Percentiles rank a stretch among this genome's conserved stretches.
Evolutionary conservation across 2,888 invertebrate species (phyloP).

Genomic region (Tetranychus truncatus): DNA sequence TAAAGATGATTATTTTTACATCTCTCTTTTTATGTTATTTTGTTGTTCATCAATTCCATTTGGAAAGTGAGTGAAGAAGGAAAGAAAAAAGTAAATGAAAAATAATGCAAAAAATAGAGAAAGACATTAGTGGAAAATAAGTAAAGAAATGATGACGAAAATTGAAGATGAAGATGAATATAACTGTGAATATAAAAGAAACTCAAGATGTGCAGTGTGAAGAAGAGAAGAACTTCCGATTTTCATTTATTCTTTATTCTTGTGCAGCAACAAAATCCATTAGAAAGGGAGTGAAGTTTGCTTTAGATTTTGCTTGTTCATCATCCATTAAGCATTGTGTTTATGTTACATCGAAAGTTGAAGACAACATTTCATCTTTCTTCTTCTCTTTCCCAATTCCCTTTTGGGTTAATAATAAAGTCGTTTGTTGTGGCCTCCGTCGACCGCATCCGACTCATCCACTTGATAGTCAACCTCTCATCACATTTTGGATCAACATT

Average conservation of each 20-base stretch:
- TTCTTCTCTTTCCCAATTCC: neutral
- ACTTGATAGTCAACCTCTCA: neutral
- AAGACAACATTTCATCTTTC: neutral
- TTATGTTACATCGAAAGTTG: neutral
- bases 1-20: neutral
- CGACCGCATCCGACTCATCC: neutral
- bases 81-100: neutral
- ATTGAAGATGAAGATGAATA: neutral
- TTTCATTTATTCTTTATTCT: neutral
- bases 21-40: neutral
- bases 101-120: neutral
- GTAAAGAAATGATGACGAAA: conserved; percentile 1
- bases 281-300: neutral
- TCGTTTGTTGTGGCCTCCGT: conserved; percentile 1
- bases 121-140: neutral
- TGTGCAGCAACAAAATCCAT: neutral
- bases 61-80: neutral
- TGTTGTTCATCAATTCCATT: neutral
- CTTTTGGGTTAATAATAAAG: neutral
- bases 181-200: too few species aligned
- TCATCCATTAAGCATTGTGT: neutral
- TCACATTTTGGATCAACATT: neutral
- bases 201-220: neutral
- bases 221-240: neutral
- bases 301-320: neutral